Base-by-base conservation (phyloP, 2,113 vertebrate species). In the Gallinago media region DNA sequence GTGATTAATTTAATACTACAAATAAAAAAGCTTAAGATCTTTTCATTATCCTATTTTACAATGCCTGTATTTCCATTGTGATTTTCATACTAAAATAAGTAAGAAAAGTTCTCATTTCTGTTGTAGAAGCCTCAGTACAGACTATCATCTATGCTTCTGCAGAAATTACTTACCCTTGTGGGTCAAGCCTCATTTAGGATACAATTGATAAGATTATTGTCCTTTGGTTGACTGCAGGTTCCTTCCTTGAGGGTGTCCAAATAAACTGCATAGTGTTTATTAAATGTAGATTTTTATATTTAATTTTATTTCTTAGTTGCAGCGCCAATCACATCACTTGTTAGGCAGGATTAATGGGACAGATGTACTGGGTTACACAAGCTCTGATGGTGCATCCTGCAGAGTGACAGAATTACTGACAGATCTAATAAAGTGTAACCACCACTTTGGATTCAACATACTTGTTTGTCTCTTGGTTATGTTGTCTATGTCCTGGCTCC, bases 381-480 rank as follows among this genome's bases (percentile, higher is more conserved):
- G 87, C 83, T 93, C 0, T 1, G 54, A 61, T 87, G 17, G 6
- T 87, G 59, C 73, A 79, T 96, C 94, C 95, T 93, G 78, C 59
- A 34, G 93, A 93, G 91, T 91, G 93, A 84, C 85, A 95, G 89
- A 92, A 87, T 92, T 94, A 94, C 81, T 97, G 94, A 87, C 92
- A 95, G 78, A 75, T 92, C 86, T 92, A 96, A 97, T 96, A 94
- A 95, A 89, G 76, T 65, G 79, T 94, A 95, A 88, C 72, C 85
- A 46, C 73, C 16, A 4, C 61, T 92, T 95, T 13, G 2, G 34
- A 86, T 81, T 80, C 85, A 95, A n/a, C 59, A 17, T 74, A 32
- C 86, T 89, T 89, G 62, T 92, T 92, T 93, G 70, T 78, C 31
- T 89, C 36, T 78, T 89, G 56, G 46, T 94, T 93, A 18, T 65